Percentiles rank a stretch among this genome's conserved stretches.
Evolutionary conservation across 1,140 invertebrate genomes (phyloP).

Genomic region (Ostrea denselamellosa): DNA sequence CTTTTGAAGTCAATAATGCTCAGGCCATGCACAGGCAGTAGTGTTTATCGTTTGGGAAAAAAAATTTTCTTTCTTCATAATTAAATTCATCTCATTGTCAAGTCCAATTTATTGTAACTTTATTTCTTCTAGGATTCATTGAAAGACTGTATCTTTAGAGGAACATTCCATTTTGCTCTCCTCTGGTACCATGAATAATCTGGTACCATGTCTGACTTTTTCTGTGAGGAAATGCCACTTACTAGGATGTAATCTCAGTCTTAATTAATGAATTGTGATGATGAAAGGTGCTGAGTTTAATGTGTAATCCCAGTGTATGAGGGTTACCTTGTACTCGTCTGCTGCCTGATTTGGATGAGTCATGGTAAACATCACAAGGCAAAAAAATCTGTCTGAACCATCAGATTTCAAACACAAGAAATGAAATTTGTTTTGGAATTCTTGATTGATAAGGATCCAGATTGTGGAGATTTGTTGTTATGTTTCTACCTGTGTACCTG

Average conservation of each 20-base stretch:
- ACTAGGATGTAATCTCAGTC: conserved; percentile 2
- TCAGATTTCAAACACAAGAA: conserved; percentile 30
- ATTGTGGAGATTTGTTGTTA: conserved; percentile 1
- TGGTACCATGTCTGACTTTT: background rate
- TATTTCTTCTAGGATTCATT: background rate
- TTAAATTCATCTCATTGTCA: background rate
- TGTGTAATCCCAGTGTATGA: background rate
- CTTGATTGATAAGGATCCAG: conserved; percentile 29
- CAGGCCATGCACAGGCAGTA: background rate
- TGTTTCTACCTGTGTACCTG: background rate
- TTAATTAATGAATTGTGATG: conserved; percentile 31
- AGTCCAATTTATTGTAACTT: background rate
- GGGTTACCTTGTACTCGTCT: background rate
- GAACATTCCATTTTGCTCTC: background rate
- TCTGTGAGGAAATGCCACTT: background rate
- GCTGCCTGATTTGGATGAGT: background rate
- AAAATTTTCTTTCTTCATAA: background rate
- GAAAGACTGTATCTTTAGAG: background rate
- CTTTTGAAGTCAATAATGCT: background rate
- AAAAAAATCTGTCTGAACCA: conserved; percentile 28
- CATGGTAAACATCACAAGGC: conserved; percentile 17
- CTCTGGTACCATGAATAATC: background rate
- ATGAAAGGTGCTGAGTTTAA: conserved; percentile 12
- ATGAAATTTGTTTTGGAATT: conserved; percentile 37
- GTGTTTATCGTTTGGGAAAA: background rate